Evolutionary conservation across 2,888 invertebrate species (phyloP).

Genomic region (Branchinecta sandiegonensis): DNA sequence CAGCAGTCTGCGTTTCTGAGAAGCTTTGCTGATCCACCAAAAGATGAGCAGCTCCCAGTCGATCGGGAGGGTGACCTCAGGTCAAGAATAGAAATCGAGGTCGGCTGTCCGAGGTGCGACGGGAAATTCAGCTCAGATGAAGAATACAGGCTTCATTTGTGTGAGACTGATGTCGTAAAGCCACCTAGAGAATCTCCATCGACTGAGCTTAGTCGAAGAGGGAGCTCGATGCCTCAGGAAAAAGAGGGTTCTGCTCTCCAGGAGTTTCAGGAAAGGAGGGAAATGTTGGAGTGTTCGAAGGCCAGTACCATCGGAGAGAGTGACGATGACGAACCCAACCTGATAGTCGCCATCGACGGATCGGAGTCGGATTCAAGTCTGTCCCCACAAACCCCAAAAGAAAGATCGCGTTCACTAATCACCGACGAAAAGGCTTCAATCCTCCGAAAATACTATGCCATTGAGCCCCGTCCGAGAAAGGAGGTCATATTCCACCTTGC

Average conservation of each 20-base stretch:
- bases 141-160: too few species aligned
- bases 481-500: conserved; percentile 85
- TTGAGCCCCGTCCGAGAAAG: conserved; percentile 83
- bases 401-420: conserved; percentile 75
- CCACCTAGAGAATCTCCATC: too few species aligned
- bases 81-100: too few species aligned
- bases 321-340: not conserved
- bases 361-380: conserved; percentile 1
- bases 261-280: too few species aligned
- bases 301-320: not conserved
- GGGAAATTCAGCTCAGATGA: too few species aligned
- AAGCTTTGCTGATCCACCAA: not conserved
- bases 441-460: conserved; percentile 71
- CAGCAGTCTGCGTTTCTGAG: conserved; percentile 11
- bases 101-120: too few species aligned
- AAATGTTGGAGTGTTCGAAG: too few species aligned
- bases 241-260: too few species aligned
- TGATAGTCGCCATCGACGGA: not conserved
- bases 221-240: too few species aligned
- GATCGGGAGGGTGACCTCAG: conserved; percentile 32
- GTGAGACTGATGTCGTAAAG: too few species aligned
- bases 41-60: conserved; percentile 23
- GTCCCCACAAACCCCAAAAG: conserved; percentile 18
- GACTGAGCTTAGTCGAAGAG: too few species aligned
- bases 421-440: conserved; percentile 83